phyloP scores from a whole-genome alignment of 1,140 invertebrate species.

The Pachypsylla venusta region DNA sequence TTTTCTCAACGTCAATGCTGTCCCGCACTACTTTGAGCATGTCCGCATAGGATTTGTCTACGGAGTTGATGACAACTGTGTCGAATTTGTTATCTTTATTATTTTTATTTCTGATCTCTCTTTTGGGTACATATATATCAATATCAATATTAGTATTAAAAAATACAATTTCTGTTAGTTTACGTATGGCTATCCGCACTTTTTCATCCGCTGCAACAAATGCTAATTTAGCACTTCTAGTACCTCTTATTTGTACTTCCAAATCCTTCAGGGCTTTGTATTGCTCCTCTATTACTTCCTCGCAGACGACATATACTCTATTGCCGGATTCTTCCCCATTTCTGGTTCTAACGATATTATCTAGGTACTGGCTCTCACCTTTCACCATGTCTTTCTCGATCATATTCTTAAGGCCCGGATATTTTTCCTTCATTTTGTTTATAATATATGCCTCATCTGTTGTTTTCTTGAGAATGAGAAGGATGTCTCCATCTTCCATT shows the following conservation, averaged over 20 bases:
- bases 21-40: neutral
- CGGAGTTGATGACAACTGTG: neutral
- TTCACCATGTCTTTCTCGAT: neutral
- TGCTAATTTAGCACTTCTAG: neutral
- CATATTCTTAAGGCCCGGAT: neutral
- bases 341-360: neutral
- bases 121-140: neutral
- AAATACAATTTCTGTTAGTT: neutral
- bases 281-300: neutral
- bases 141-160: neutral
- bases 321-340: neutral
- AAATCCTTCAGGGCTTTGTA: neutral
- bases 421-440: slow-evolving; percentile 5
- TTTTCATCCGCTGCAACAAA: neutral
- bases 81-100: slow-evolving; percentile 5
- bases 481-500: neutral
- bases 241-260: neutral
- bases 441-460: neutral
- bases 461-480: neutral
- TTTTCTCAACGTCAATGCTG: neutral
- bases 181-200: neutral
- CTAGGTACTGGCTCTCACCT: neutral
- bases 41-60: neutral
- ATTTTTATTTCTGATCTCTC: neutral
- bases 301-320: neutral